These are phyloP conservation scores for Orthosia gracilis DNA, from an alignment of 2,888 invertebrate genomes.

Conservation along the genomic window DNA sequence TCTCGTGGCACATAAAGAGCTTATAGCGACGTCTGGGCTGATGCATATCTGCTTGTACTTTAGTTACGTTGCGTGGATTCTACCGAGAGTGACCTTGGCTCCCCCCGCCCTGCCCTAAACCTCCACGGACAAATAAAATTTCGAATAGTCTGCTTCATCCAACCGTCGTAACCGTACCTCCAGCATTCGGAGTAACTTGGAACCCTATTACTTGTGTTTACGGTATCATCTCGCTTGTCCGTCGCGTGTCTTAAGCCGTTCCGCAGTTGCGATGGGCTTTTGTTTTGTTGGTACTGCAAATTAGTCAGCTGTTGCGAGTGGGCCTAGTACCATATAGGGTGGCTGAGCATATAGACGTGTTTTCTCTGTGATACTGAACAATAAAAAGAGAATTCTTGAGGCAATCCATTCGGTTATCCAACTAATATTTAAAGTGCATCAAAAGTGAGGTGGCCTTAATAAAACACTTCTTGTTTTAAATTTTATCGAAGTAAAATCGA, in stretches of 20 bases:
- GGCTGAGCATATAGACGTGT: constrained; percentile 80
- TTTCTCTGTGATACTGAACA: constrained; percentile 41
- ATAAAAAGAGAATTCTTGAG: too few relatives aligned
- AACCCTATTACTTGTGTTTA: constrained; percentile 75
- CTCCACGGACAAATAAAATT: constrained; percentile 82
- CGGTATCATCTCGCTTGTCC: constrained; percentile 74
- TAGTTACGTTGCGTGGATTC: constrained; percentile 86
- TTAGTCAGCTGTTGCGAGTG: constrained; percentile 87
- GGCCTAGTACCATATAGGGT: constrained; percentile 82
- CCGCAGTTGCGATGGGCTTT: constrained; percentile 68
- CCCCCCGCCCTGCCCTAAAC: constrained; percentile 75
- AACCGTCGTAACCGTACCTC: constrained; percentile 84
- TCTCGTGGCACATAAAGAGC: constrained; percentile 79
- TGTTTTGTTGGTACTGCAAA: constrained; percentile 88
- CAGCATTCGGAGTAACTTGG: constrained; percentile 66
- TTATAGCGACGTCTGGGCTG: constrained; percentile 76
- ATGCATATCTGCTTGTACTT: constrained; percentile 83
- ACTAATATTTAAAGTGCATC: constrained; percentile 28
- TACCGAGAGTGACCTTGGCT: constrained; percentile 87
- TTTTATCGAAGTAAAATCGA: constrained; percentile 40
- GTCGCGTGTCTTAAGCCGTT: constrained; percentile 71
- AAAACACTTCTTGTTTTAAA: constrained; percentile 62
- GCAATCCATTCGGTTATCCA: constrained; percentile 1
- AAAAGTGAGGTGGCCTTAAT: constrained; percentile 42
- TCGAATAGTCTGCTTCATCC: constrained; percentile 86